Evolutionary conservation across 2,113 vertebrate genomes (phyloP).

Genomic region (Caranx ignobilis): DNA sequence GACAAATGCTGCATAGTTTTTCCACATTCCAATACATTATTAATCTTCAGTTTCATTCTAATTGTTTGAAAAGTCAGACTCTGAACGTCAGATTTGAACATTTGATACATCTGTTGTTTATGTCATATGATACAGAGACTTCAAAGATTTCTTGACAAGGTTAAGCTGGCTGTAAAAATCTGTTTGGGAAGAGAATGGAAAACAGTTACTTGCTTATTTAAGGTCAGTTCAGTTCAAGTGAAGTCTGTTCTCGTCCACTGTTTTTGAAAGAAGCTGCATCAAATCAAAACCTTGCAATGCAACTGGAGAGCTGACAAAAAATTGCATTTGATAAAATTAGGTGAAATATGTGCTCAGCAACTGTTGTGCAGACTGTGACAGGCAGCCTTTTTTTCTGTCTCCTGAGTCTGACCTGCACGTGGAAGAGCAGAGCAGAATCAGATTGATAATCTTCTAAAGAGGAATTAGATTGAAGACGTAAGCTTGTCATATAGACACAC

Average conservation of each 20-base stretch:
- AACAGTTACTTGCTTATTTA: slow-evolving; percentile 4
- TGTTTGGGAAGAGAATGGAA: slow-evolving; percentile 24
- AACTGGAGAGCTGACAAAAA: background rate
- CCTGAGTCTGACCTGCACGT: slow-evolving; percentile 26
- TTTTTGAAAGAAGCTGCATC: background rate
- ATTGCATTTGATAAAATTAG: background rate
- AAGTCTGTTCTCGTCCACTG: background rate
- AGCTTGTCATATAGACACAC: slow-evolving; percentile 36
- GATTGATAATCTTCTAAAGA: slow-evolving; percentile 52
- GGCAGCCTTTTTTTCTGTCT: slow-evolving; percentile 8
- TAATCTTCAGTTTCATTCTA: slow-evolving; percentile 42
- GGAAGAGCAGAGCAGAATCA: slow-evolving; percentile 17
- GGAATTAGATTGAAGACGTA: slow-evolving; percentile 37
- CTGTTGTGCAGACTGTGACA: background rate
- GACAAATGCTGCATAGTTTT: slow-evolving; percentile 54
- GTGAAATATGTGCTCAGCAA: slow-evolving; percentile 16
- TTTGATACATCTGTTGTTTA: slow-evolving; percentile 51
- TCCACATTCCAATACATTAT: slow-evolving; percentile 69
- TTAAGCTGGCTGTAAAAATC: slow-evolving; percentile 54
- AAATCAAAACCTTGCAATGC: background rate
- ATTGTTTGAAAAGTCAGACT: slow-evolving; percentile 40
- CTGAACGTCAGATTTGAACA: slow-evolving; percentile 31
- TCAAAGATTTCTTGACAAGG: slow-evolving; percentile 43
- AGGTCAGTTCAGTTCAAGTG: slow-evolving; percentile 14
- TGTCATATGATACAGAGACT: slow-evolving; percentile 42